phyloP scores from a whole-genome alignment of 2,888 invertebrate genomes.

The Argyra leucocephala region DNA sequence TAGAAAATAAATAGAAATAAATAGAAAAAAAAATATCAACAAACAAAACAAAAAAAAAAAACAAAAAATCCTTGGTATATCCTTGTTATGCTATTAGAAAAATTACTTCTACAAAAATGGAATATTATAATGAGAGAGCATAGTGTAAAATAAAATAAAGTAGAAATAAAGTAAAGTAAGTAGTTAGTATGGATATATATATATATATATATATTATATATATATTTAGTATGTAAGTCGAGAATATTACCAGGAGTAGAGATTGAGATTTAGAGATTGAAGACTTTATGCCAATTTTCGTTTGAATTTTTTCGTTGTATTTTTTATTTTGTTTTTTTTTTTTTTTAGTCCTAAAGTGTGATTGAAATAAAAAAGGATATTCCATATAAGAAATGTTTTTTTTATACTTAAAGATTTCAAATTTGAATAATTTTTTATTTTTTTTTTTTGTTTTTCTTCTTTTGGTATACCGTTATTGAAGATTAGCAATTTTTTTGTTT shows the following conservation, averaged over 20 bases:
- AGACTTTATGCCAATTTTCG: background rate
- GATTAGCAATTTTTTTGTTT: no score
- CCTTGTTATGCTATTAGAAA: slow-evolving; percentile 1
- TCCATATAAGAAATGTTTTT: no score
- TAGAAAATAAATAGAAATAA: background rate
- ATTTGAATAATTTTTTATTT: no score
- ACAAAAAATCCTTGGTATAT: background rate
- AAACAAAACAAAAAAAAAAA: background rate
- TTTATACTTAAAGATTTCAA: no score
- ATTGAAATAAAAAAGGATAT: background rate
- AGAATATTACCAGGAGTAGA: no score
- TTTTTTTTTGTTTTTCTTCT: no score
- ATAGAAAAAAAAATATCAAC: background rate
- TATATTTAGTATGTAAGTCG: no score
- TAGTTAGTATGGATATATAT: no score
- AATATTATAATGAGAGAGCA: background rate
- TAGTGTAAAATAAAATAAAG: background rate
- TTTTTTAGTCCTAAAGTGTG: background rate
- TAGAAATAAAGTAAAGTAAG: no score
- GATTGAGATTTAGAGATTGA: background rate
- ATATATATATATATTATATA: no score
- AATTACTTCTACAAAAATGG: slow-evolving; percentile 1
- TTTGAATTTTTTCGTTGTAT: background rate
- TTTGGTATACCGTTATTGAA: no score
- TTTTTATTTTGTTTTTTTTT: background rate